Evolutionary conservation across 1,140 invertebrate species (phyloP), one percentile per base, ranked within the genome.

Genomic region (Spodoptera frugiperda): DNA sequence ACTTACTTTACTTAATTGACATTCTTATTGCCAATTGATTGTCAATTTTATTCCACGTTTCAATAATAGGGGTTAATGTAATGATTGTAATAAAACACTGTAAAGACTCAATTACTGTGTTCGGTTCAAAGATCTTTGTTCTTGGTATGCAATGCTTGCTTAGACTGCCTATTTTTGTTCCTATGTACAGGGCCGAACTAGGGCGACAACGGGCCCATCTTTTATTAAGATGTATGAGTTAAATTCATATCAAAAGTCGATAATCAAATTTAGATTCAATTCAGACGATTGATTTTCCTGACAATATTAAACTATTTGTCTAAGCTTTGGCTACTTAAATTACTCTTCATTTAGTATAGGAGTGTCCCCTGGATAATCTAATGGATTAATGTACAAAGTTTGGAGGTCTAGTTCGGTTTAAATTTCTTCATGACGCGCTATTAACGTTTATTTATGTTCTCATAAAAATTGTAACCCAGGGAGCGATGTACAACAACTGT

Each of bases 361-460:
- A 57, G 53, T 53, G 17, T 44, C 53, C 33, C 51, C 49, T 44
- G 6, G 53, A 55, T 72, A 72, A 57, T 72, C 33, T 46, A 72
- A 57, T 72, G 54, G 68, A 72, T 57, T 72, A 72, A 72, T 72
- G 68, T 46, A n/a, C 39, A 57, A 72, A 72, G 68, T 72, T 70
- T 70, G 14, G 68, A 19, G 68, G 68, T 72, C 68, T 70, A 72
- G 68, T 53, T 51, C 21, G 25, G 65, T 49, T 70, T 70, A 70
- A 55, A 72, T 72, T 72, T 72, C 68, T 72, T 72, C 46, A 57
- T 74, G 55, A 63, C 30, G 46, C 33, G 55, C 55, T 51, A 74
- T 74, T 74, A 51, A 61, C 14, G 19, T 74, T 71, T 71, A 71
- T 71, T 71, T 71, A 71, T 71, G 68, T 39, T 30, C 68, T 33